Conservation (phyloP, 2,888 invertebrate species). For the Ectropis crepuscularia region DNA sequence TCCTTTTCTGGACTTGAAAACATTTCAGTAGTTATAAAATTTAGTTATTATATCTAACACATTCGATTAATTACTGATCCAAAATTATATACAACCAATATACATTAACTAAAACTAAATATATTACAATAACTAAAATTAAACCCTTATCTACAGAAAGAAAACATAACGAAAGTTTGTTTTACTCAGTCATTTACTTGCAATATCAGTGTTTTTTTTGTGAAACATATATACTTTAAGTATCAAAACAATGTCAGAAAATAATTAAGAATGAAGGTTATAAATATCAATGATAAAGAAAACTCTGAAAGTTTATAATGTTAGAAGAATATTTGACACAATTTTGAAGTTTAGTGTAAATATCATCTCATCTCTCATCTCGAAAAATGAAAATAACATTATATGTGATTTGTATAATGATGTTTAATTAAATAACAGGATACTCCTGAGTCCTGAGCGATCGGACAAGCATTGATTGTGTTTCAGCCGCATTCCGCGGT, state of each 20-base stretch:
- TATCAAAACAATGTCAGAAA: background rate
- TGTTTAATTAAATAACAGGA: too few species aligned
- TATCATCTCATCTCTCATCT: too few species aligned
- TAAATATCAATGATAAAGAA: too few species aligned
- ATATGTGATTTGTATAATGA: too few species aligned
- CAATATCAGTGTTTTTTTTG: conserved; percentile 34
- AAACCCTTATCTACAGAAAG: conserved; percentile 27
- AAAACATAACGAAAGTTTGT: conserved; percentile 25
- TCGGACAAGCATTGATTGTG: too few species aligned
- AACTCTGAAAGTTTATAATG: too few species aligned
- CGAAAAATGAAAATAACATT: too few species aligned
- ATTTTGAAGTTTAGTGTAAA: too few species aligned
- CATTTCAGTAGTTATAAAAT: conserved; percentile 46
- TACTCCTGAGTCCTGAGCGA: too few species aligned
- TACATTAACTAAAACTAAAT: conserved; percentile 64
- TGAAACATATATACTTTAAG: conserved; percentile 34
- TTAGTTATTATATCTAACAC: conserved; percentile 25
- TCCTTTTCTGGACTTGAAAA: conserved; percentile 30
- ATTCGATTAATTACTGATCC: conserved; percentile 49
- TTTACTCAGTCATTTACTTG: conserved; percentile 30
- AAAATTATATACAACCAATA: conserved; percentile 82
- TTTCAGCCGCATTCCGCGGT: too few species aligned
- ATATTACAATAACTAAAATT: conserved; percentile 46
- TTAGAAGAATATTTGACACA: too few species aligned
- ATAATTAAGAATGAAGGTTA: too few species aligned